phyloP scores from a whole-genome alignment of 2,797 vertebrate genomes.

The Megaceryle alcyon region DNA sequence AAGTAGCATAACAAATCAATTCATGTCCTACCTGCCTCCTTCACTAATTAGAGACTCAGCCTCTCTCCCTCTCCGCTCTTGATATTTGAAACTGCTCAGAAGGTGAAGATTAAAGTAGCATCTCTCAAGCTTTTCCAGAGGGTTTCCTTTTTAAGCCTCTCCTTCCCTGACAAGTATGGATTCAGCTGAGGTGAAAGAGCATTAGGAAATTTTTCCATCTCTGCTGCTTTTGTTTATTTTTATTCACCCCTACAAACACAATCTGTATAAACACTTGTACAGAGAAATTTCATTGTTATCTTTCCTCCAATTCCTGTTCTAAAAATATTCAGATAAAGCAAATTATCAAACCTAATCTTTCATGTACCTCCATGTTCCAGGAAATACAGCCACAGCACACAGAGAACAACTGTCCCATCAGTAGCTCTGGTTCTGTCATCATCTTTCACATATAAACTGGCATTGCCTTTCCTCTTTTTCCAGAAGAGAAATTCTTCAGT shows the following conservation, averaged over 20 bases:
- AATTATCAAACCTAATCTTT: not conserved
- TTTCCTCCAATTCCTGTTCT: not conserved
- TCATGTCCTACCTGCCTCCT: conserved; percentile 69
- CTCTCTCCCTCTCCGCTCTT: conserved; percentile 34
- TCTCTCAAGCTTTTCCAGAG: conserved; percentile 52
- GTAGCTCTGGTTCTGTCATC: not conserved
- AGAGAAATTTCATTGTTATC: not conserved
- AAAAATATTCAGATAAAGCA: not conserved
- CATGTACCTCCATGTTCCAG: not conserved
- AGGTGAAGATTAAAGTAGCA: conserved; percentile 72
- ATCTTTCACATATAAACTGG: not conserved
- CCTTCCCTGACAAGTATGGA: conserved; percentile 59
- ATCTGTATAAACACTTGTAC: not conserved
- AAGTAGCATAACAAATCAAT: conserved; percentile 66
- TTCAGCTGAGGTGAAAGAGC: conserved; percentile 56
- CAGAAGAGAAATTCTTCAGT: not conserved
- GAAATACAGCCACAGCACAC: not conserved
- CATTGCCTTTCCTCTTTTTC: not conserved
- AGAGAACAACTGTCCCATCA: not conserved
- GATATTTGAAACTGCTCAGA: conserved; percentile 73
- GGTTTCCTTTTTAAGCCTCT: conserved; percentile 45
- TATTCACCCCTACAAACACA: not conserved
- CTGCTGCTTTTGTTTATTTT: conserved; percentile 38
- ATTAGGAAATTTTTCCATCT: conserved; percentile 15
- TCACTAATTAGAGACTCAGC: conserved; percentile 70